Conservation (phyloP, 2,888 invertebrate species). For the Microctonus hyperodae region DNA sequence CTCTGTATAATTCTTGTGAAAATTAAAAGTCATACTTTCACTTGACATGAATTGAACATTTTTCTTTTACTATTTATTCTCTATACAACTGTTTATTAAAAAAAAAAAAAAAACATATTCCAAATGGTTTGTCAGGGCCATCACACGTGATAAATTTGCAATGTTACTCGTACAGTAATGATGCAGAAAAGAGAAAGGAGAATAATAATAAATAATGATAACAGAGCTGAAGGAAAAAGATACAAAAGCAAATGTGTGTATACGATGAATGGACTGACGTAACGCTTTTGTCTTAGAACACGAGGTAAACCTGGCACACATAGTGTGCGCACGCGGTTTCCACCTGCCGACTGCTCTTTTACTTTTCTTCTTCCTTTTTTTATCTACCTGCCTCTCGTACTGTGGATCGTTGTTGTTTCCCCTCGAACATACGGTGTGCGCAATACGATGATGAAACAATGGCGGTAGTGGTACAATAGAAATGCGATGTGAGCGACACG, state of each 20-base stretch:
- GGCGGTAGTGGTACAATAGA: conserved; percentile 50
- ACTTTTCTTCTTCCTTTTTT: conserved; percentile 16
- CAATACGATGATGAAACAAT: conserved; percentile 55
- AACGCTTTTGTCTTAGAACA: conserved; percentile 48
- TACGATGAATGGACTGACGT: conserved; percentile 41
- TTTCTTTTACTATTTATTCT: background rate
- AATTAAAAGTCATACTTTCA: background rate
- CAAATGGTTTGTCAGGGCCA: background rate
- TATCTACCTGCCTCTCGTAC: conserved; percentile 1
- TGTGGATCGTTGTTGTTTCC: background rate
- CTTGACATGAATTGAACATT: background rate
- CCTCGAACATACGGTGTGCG: conserved; percentile 26
- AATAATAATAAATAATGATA: background rate
- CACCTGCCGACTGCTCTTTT: conserved; percentile 26
- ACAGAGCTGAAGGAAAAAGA: background rate
- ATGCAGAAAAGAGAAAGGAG: background rate
- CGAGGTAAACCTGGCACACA: conserved; percentile 11
- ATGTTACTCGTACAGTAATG: conserved; percentile 12
- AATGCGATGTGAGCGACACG: conserved; percentile 50
- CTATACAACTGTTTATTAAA: background rate
- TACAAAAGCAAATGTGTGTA: conserved; percentile 18
- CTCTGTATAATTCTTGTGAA: background rate
- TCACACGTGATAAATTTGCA: background rate
- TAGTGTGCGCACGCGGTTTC: conserved; percentile 8
- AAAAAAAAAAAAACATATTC: background rate